A percentile compares a stretch with the other conserved stretches of the same genome.
phyloP scores from a whole-genome alignment of 2,888 invertebrate genomes.

The Himalopsyche japonica region DNA sequence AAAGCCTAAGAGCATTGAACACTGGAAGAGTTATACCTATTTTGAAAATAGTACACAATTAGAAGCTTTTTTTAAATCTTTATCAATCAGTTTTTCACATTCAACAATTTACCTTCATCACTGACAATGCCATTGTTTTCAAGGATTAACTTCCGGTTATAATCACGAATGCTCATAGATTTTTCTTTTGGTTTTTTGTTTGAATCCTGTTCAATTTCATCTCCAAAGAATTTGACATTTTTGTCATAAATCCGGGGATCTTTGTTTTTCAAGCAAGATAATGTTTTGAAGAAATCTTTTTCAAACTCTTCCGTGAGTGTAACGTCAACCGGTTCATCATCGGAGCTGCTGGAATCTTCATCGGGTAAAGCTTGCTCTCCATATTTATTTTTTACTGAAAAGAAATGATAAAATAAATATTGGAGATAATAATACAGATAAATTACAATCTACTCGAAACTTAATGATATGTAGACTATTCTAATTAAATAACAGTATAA shows the following conservation, averaged over 20 bases:
- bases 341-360: slow-evolving; percentile 57
- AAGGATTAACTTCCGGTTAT: slow-evolving; percentile 74
- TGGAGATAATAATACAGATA: background rate
- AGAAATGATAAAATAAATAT: slow-evolving; percentile 35
- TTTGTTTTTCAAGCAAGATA: slow-evolving; percentile 82
- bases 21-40: too few relatives aligned
- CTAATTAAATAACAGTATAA: too few relatives aligned
- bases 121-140: slow-evolving; percentile 58
- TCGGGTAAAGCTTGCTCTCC: slow-evolving; percentile 61
- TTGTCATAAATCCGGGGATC: slow-evolving; percentile 89
- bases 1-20: too few relatives aligned
- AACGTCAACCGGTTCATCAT: slow-evolving; percentile 69
- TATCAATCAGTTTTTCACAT: too few relatives aligned
- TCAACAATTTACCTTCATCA: slow-evolving; percentile 47
- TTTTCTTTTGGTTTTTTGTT: slow-evolving; percentile 56
- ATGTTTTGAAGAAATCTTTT: slow-evolving; percentile 83
- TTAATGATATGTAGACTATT: too few relatives aligned
- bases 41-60: too few relatives aligned
- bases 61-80: too few relatives aligned
- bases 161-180: slow-evolving; percentile 73
- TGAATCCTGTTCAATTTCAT: slow-evolving; percentile 39
- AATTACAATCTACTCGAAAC: too few relatives aligned
- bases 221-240: slow-evolving; percentile 66
- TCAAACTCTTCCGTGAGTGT: slow-evolving; percentile 72
- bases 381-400: slow-evolving; percentile 73